These are phyloP conservation scores for Rhinogobius similis DNA, from an alignment of 2,113 vertebrate genomes.

Conservation along the genomic window DNA sequence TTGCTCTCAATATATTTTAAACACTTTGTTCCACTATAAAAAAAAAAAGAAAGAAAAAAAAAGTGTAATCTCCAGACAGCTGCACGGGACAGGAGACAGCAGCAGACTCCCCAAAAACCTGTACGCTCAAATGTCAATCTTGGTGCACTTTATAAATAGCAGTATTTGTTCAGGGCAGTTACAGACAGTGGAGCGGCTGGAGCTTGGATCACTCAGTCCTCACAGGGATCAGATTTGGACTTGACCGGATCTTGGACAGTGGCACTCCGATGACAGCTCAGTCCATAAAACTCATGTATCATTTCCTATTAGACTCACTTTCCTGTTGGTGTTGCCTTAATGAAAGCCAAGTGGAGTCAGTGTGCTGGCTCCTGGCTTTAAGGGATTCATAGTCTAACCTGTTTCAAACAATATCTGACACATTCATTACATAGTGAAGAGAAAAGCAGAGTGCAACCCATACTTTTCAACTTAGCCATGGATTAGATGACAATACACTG, in stretches of 20 bases:
- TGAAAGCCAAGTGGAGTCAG: conserved; percentile 8
- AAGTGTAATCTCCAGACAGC: conserved; percentile 68
- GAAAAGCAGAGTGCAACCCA: conserved; percentile 18
- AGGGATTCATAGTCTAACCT: conserved; percentile 27
- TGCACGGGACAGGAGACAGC: conserved; percentile 67
- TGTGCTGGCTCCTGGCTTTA: conserved; percentile 17
- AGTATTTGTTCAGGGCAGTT: conserved; percentile 71
- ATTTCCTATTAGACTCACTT: conserved; percentile 52
- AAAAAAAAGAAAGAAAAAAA: too few relatives aligned
- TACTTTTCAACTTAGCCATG: conserved; percentile 6
- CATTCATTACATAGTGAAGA: conserved; percentile 4
- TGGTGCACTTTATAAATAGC: conserved; percentile 77
- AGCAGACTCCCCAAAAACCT: conserved; percentile 51
- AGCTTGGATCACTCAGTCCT: conserved; percentile 62
- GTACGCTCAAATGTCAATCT: conserved; percentile 74
- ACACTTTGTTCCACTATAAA: conserved; percentile 28
- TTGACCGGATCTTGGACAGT: conserved; percentile 72
- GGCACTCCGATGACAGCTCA: conserved; percentile 63
- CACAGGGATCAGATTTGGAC: conserved; percentile 77
- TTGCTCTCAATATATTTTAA: too few relatives aligned
- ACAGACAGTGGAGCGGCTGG: conserved; percentile 54
- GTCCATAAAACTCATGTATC: conserved; percentile 60
- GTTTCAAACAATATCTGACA: conserved; percentile 15
- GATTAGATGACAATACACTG: conserved; percentile 24
- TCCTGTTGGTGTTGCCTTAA: conserved; percentile 11